Evolutionary conservation across 2,113 vertebrate species (phyloP), one percentile per base, ranked within the genome.

Genomic region (Gymnarchus niloticus): DNA sequence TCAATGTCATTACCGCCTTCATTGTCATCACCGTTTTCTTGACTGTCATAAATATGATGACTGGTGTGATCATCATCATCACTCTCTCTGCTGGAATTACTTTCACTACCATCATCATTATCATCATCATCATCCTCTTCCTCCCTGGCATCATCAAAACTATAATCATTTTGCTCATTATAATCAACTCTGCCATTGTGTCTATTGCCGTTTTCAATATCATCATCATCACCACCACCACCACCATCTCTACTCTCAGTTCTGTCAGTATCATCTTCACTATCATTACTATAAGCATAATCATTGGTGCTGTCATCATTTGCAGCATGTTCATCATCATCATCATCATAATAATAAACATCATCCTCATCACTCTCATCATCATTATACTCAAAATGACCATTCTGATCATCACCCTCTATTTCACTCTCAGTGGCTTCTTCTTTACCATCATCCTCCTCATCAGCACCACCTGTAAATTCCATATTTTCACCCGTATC

Each of bases 101-200:
- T 7, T 17, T 61, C 57, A 23, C 78, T 52, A 12, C 1, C 85
- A 17, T 85, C 84, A 9, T 57, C 76, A 57, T 65, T 78, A 10
- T 84, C 85, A 12, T 14, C 77, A n/a, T 78, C 49, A 19, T 83
- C 76, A 1, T 33, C 17, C 6, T 51, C 76, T 6, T 56, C n/a
- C 25, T 37, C 28, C 14, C 48, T 51, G 3, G 21, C 84, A 10
- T 3, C 84, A 9, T 3, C 77, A 59, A 33, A 41, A 46, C 3
- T 25, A 14, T 52, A 44, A 49, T 65, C 44, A 28, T 65, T 6
- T 6, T 17, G 23, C 23, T 49, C n/a, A 28, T 28, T 77, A 0
- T 25, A 83, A 19, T 86, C 89, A n/a, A 56, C 87, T 8, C 28
- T 84, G 1, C n/a, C 84, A 5, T 88, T 88, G 0, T 85, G 83